Base-by-base conservation (phyloP, 2,113 vertebrate genomes). In the Australoheros scitulus region DNA sequence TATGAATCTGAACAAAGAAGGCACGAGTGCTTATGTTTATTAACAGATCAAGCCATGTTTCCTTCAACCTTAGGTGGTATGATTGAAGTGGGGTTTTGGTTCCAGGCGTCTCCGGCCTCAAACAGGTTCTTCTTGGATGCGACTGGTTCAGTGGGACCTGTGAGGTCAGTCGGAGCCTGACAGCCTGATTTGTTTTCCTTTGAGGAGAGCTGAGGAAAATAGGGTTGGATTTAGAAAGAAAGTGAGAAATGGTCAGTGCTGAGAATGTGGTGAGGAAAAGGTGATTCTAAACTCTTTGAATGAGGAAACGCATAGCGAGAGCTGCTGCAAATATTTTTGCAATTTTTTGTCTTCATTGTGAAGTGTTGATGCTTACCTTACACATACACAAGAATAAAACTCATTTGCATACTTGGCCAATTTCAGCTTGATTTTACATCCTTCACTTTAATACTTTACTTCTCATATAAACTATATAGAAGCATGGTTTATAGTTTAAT, bases 61-160 rank as follows among this genome's bases (percentile, higher is more conserved):
- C 2, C 15, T 9, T 63, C 22, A 8, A 84, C 97, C 97, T 98
- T 99, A 34, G 94, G 95, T 0, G 87, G 61, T 1, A 81, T 13
- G 38, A 90, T 64, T 80, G 95, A 96, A 60, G 34, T 0, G 0
- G 88, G 6, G 26, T 90, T 94, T 9, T 94, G 97, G 79, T 92
- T 94, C 92, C 95, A 95, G 17, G 96, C 91, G 3, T 98, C 97
- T n/a, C 97, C 96, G 0, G 94, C 95, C 91, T 99, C 98, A 95
- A 98, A 99, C 32, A 95, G 94, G 76, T 75, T 97, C 95, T 97
- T 99, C 20, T 97, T 98, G 85, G 92, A 96, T 20, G 97, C 94
- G 60, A 99, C 96, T 0, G 96, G 95, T 88, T 96, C 96, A 36
- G 94, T 88, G 0, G 94, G 94, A 84, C 87, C 91, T n/a, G 95